phyloP scores from a whole-genome alignment of 2,113 vertebrate genomes.

The Eptatretus burgeri region DNA sequence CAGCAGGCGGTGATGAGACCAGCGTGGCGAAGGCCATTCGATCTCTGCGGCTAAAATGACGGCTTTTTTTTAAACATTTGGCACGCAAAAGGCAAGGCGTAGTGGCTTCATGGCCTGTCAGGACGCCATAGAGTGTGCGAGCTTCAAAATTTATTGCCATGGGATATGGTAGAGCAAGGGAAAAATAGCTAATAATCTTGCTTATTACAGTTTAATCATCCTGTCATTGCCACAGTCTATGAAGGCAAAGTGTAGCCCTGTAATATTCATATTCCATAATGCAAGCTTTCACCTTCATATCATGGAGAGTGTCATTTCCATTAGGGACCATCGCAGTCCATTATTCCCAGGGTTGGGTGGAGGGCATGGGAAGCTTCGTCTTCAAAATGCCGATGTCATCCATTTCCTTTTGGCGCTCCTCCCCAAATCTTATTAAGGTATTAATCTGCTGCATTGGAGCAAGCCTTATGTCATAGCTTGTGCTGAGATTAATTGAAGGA shows the following conservation, averaged over 20 bases:
- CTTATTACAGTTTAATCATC: slow-evolving; percentile 2
- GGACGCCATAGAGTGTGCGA: too few relatives aligned
- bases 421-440: slow-evolving; percentile 4
- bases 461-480: slow-evolving; percentile 4
- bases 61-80: too few relatives aligned
- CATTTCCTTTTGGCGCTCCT: background rate
- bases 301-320: background rate
- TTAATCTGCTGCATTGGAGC: slow-evolving; percentile 6
- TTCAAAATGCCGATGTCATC: slow-evolving; percentile 4
- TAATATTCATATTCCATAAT: slow-evolving; percentile 2
- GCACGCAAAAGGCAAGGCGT: too few relatives aligned
- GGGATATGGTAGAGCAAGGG: too few relatives aligned
- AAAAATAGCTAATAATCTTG: background rate
- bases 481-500: slow-evolving; percentile 6
- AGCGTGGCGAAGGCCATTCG: too few relatives aligned
- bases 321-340: background rate
- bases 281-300: slow-evolving; percentile 6
- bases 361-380: slow-evolving; percentile 3
- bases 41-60: too few relatives aligned
- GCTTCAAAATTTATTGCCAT: too few relatives aligned
- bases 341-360: background rate
- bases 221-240: background rate
- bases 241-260: background rate
- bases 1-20: too few relatives aligned
- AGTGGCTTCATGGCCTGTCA: too few relatives aligned